These are phyloP conservation scores for Drosophila rhopaloa DNA, from an alignment of 1,140 invertebrate species.

Conservation along the genomic window DNA sequence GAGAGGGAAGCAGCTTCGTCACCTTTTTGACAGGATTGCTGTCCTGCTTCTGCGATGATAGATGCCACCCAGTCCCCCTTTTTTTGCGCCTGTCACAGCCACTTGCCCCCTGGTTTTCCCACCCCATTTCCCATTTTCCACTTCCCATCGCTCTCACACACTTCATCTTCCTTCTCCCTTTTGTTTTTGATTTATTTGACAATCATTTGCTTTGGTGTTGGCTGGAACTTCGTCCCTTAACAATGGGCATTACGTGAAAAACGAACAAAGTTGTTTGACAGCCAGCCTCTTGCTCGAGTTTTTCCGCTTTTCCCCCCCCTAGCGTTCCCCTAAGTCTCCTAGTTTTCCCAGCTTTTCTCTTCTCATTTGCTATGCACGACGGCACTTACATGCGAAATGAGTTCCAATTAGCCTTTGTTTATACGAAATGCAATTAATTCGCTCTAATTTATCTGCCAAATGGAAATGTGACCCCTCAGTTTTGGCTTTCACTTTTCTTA, in stretches of 20 bases:
- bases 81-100: constrained; percentile 13
- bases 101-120: constrained; percentile 15
- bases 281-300: constrained; percentile 12
- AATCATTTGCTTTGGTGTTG: constrained; percentile 69
- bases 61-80: constrained; percentile 31
- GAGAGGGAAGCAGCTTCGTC: constrained; percentile 56
- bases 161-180: constrained; percentile 44
- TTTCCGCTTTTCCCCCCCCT: not conserved
- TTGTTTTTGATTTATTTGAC: constrained; percentile 79
- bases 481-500: constrained; percentile 24
- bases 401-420: constrained; percentile 81
- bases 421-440: constrained; percentile 82
- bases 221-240: constrained; percentile 30
- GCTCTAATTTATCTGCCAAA: constrained; percentile 78
- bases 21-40: constrained; percentile 68
- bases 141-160: not conserved
- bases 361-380: constrained; percentile 76
- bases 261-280: constrained; percentile 55
- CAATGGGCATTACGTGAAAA: constrained; percentile 75
- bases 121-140: constrained; percentile 1
- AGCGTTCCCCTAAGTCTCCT: constrained; percentile 5
- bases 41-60: constrained; percentile 35
- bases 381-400: constrained; percentile 76
- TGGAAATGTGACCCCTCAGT: constrained; percentile 43
- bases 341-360: constrained; percentile 9